Evolutionary conservation across 2,797 vertebrate species (phyloP).

Genomic region (Chiroxiphia lanceolata): DNA sequence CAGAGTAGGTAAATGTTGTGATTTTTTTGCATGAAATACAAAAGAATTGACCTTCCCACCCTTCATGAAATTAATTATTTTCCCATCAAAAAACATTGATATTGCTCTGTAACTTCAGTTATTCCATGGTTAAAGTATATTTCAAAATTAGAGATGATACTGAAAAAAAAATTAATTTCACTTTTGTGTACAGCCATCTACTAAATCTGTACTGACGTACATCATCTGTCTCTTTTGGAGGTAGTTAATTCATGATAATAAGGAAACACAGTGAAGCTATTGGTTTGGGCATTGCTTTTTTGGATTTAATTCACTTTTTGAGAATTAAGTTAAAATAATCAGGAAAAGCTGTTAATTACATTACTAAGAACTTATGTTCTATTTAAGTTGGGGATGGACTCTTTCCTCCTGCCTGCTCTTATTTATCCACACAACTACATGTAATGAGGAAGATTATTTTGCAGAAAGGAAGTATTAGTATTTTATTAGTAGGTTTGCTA

Average conservation of each 20-base stretch:
- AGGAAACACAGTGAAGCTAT: background rate
- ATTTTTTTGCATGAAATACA: background rate
- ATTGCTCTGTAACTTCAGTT: background rate
- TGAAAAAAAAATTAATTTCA: background rate
- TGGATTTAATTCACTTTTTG: background rate
- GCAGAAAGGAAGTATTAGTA: background rate
- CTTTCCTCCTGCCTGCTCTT: background rate
- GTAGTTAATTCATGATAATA: background rate
- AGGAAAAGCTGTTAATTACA: background rate
- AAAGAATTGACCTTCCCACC: constrained; percentile 7
- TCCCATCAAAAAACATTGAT: background rate
- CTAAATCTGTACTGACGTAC: background rate
- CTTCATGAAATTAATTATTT: background rate
- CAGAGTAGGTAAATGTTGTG: background rate
- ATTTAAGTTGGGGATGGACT: background rate
- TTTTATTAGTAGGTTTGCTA: background rate
- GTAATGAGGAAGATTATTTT: background rate
- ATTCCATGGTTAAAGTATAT: background rate
- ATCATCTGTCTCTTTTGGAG: background rate
- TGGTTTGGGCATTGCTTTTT: background rate
- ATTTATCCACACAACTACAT: background rate
- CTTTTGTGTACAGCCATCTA: background rate
- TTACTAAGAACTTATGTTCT: background rate
- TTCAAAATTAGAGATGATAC: constrained; percentile 20
- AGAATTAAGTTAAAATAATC: constrained; percentile 10